Conservation (phyloP, 2,888 invertebrate genomes). For the Rhimphoctona megacephalus region DNA sequence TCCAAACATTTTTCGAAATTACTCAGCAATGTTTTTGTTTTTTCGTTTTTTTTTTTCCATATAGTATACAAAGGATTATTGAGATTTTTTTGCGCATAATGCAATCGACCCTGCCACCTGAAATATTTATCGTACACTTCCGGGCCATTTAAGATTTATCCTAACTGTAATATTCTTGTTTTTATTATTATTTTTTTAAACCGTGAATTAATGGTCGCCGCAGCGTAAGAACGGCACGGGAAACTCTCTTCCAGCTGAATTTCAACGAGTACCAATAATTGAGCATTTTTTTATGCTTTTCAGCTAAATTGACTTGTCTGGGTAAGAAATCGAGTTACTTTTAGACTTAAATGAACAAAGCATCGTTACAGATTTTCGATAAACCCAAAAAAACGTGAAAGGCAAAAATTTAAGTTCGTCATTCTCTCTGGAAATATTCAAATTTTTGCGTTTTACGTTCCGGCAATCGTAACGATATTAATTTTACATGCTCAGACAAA, state of each 20-base stretch:
- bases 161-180: neutral
- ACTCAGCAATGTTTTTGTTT: neutral
- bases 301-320: neutral
- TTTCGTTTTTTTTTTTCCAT: neutral
- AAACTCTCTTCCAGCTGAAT: neutral
- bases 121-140: neutral
- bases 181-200: neutral
- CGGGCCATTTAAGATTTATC: constrained; percentile 9
- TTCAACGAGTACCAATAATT: constrained; percentile 16
- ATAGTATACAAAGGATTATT: no score
- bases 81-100: neutral
- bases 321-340: neutral
- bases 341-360: neutral
- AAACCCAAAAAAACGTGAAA: neutral
- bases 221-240: neutral
- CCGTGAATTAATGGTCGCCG: constrained; percentile 3
- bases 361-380: neutral
- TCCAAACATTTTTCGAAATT: neutral
- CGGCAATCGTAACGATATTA: neutral
- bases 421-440: neutral
- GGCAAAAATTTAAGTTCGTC: constrained; percentile 10
- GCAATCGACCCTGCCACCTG: neutral
- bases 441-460: constrained; percentile 27
- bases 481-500: neutral
- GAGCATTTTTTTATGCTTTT: neutral